Conservation (phyloP, 2,888 invertebrate genomes). For the Cheilosia impressa region DNA sequence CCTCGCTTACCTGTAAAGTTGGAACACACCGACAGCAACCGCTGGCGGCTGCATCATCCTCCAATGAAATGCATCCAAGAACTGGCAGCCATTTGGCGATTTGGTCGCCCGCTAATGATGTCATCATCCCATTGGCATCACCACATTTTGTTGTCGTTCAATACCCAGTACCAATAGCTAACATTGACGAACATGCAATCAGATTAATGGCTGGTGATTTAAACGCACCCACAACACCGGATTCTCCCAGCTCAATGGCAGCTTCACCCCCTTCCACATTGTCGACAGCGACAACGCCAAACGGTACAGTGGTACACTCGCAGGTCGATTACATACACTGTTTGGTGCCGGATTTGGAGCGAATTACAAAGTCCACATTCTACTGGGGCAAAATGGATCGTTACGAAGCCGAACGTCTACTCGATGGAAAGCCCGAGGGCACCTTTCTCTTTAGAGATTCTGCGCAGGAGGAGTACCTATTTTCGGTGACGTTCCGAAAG, state of each 20-base stretch:
- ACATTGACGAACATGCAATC: conserved; percentile 89
- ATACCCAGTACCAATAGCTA: conserved; percentile 84
- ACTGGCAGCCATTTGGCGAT: conserved; percentile 77
- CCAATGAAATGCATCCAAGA: conserved; percentile 53
- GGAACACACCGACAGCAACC: conserved; percentile 6
- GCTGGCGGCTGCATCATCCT: conserved; percentile 57
- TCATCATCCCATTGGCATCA: conserved; percentile 80
- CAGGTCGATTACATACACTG: conserved; percentile 97
- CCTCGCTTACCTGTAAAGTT: too few species aligned
- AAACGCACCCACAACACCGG: conserved; percentile 80
- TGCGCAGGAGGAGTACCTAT: conserved; percentile 98
- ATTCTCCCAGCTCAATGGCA: conserved; percentile 60
- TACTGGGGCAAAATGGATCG: conserved; percentile 99
- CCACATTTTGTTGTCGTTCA: conserved; percentile 79
- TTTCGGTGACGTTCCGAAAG: conserved; percentile 98
- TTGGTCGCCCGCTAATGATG: conserved; percentile 79
- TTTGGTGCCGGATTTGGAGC: conserved; percentile 95
- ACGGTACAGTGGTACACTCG: conserved; percentile 81
- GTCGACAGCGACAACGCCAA: conserved; percentile 73
- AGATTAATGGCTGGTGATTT: conserved; percentile 79
- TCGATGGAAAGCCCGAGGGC: conserved; percentile 97
- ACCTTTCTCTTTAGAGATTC: conserved; percentile 97
- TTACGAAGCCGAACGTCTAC: conserved; percentile 96
- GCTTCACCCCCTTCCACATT: conserved; percentile 60
- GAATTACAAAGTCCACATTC: conserved; percentile 95